phyloP scores from a whole-genome alignment of 2,888 invertebrate genomes.

The Galeruca laticollis region DNA sequence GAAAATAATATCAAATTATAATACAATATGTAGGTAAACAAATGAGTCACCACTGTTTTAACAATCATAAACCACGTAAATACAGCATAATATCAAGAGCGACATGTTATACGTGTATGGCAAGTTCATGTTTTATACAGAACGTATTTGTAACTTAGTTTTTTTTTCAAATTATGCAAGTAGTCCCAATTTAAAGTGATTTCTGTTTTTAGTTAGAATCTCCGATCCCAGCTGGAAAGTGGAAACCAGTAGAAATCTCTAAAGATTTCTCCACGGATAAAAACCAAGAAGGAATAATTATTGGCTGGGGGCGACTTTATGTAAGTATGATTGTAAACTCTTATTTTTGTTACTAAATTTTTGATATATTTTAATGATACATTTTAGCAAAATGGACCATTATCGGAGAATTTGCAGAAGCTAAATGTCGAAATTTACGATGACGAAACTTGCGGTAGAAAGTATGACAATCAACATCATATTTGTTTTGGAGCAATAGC shows the following conservation, averaged over 20 bases:
- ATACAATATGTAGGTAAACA: too few relatives aligned
- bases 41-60: too few relatives aligned
- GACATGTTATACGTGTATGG: too few relatives aligned
- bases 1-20: too few relatives aligned
- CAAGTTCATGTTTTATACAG: too few relatives aligned
- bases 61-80: too few relatives aligned
- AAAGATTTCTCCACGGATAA: conserved; percentile 43
- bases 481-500: conserved; percentile 52
- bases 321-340: conserved; percentile 39
- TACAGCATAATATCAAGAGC: too few relatives aligned
- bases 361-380: conserved; percentile 3
- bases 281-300: conserved; percentile 48
- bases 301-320: conserved; percentile 52
- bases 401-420: conserved; percentile 51
- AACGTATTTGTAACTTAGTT: too few relatives aligned
- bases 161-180: too few relatives aligned
- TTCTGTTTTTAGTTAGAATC: conserved; percentile 41
- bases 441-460: conserved; percentile 49
- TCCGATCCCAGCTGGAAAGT: conserved; percentile 48
- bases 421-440: conserved; percentile 51
- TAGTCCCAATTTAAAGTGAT: too few relatives aligned
- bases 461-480: conserved; percentile 47
- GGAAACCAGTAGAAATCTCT: conserved; percentile 49
- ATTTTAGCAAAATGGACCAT: conserved; percentile 49
- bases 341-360: not conserved